Evolutionary conservation across 2,797 vertebrate genomes (phyloP).

Genomic region (Pantherophis alleghaniensis): DNA sequence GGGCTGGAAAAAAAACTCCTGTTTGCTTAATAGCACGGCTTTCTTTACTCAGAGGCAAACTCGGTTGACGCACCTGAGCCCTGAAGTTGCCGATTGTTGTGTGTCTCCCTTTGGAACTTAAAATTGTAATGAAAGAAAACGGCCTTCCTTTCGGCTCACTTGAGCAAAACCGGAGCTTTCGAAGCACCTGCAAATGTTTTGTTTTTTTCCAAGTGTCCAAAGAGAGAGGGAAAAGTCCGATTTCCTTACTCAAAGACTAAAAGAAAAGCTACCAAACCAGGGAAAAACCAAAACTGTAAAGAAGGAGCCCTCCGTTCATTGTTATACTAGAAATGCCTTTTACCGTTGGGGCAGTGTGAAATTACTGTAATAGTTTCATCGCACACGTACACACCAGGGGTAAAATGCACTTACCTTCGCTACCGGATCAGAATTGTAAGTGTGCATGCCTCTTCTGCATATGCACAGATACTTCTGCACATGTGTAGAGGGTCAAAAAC

Average conservation of each 20-base stretch:
- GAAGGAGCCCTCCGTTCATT: constrained; percentile 27
- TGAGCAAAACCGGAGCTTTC: constrained; percentile 22
- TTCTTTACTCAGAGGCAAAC: constrained; percentile 55
- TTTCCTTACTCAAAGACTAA: constrained; percentile 38
- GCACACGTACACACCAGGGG: neutral
- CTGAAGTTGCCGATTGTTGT: constrained; percentile 20
- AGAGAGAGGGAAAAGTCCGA: neutral
- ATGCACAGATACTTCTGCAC: no score
- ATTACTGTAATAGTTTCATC: constrained; percentile 36
- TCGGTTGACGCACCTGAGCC: constrained; percentile 31
- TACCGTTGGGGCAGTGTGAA: constrained; percentile 43
- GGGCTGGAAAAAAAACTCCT: neutral
- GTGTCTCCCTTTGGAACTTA: constrained; percentile 42
- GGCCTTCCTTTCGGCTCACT: constrained; percentile 57
- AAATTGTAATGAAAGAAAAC: constrained; percentile 55
- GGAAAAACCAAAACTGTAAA: constrained; percentile 42
- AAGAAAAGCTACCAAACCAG: constrained; percentile 44
- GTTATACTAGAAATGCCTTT: constrained; percentile 34
- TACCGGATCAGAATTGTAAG: no score
- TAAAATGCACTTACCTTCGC: no score
- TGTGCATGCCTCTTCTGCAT: no score
- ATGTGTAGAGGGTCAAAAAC: no score
- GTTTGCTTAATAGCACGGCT: constrained; percentile 38
- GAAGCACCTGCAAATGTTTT: constrained; percentile 17
- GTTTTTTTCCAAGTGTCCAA: constrained; percentile 31